Evolutionary conservation across 2,888 invertebrate genomes (phyloP).

Genomic region (Himalopsyche tibetana): DNA sequence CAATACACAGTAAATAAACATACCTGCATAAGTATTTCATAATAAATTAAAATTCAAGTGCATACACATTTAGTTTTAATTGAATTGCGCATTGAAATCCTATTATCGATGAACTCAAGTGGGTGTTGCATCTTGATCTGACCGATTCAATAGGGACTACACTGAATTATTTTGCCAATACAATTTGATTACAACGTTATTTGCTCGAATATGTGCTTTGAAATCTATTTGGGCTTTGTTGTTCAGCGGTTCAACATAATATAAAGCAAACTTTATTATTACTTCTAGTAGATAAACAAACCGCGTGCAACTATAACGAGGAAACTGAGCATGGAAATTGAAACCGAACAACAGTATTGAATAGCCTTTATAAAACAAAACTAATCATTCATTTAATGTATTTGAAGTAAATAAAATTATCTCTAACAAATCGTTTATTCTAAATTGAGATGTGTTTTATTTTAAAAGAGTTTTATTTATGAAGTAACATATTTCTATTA

Average conservation of each 20-base stretch:
- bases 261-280: slow-evolving; percentile 42
- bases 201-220: background rate
- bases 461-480: too few relatives aligned
- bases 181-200: slow-evolving; percentile 23
- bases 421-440: too few relatives aligned
- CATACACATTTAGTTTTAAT: too few relatives aligned
- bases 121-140: background rate
- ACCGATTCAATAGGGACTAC: background rate
- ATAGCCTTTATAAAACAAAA: background rate
- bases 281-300: background rate
- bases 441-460: too few relatives aligned
- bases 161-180: background rate
- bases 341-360: background rate
- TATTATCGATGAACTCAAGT: background rate
- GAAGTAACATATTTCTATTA: too few relatives aligned
- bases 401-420: too few relatives aligned
- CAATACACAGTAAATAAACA: too few relatives aligned
- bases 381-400: background rate
- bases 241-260: background rate
- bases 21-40: too few relatives aligned
- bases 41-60: too few relatives aligned
- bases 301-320: background rate
- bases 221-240: slow-evolving; percentile 5
- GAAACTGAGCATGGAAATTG: background rate
- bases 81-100: background rate